These are phyloP conservation scores for Anguilla megastoma DNA, from an alignment of 2,797 vertebrate species.

Conservation along the genomic window DNA sequence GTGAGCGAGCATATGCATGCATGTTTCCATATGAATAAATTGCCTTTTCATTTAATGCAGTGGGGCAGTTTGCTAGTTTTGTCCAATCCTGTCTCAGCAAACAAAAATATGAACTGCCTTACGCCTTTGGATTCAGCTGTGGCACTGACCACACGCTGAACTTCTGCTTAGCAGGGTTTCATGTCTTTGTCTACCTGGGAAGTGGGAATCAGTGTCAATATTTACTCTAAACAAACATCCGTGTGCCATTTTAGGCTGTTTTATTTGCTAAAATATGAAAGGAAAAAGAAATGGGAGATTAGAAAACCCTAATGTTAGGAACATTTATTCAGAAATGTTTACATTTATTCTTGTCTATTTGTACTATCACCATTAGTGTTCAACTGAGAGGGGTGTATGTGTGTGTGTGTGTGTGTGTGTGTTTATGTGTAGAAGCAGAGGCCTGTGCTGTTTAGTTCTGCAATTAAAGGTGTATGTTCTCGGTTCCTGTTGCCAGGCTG, in stretches of 20 bases:
- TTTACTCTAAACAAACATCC: background rate
- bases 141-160: background rate
- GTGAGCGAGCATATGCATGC: too few species aligned
- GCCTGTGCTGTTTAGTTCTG: background rate
- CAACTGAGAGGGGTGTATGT: background rate
- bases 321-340: background rate
- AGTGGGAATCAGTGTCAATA: background rate
- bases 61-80: background rate
- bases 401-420: background rate
- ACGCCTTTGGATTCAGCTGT: too few species aligned
- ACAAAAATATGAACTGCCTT: background rate
- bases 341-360: background rate
- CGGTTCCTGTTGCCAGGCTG: slow-evolving; percentile 68
- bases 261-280: slow-evolving; percentile 5
- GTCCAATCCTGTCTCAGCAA: background rate
- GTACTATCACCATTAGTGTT: background rate
- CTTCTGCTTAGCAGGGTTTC: background rate
- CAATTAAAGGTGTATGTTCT: background rate
- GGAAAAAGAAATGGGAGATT: background rate
- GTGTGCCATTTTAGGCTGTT: background rate
- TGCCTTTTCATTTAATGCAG: background rate
- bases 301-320: background rate
- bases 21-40: too few species aligned
- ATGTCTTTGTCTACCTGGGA: background rate
- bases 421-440: background rate